A percentile compares a stretch with the other conserved stretches of the same genome.
These are phyloP conservation scores for Rhinolophus sinicus DNA, from an alignment of 2,113 vertebrate genomes.

Conservation along the genomic window DNA sequence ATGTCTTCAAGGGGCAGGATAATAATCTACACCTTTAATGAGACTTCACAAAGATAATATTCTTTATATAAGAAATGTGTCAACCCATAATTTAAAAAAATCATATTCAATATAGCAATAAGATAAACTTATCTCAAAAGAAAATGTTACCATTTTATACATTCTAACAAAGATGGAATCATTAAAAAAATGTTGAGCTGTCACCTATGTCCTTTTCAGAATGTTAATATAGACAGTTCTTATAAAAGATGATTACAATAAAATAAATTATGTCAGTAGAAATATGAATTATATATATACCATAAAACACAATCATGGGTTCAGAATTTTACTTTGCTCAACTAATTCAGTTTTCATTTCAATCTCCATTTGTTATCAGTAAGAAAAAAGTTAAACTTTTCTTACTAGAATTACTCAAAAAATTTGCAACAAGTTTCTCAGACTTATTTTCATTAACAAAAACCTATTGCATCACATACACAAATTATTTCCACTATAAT, in stretches of 20 bases:
- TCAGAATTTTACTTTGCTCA: not conserved
- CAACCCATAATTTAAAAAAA: not conserved
- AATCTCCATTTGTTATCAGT: not conserved
- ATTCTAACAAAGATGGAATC: not conserved
- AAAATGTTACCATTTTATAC: not conserved
- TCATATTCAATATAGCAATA: not conserved
- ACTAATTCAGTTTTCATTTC: not conserved
- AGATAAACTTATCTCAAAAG: not conserved
- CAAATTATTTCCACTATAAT: not conserved
- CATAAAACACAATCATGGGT: not conserved
- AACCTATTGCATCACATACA: not conserved
- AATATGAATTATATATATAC: not conserved
- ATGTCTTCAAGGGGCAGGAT: not conserved
- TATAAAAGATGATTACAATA: not conserved
- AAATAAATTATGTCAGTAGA: not conserved
- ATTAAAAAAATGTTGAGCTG: not conserved
- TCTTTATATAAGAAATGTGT: not conserved
- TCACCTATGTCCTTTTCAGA: not conserved
- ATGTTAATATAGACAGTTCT: not conserved
- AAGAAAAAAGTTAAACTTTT: not conserved
- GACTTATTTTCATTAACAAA: not conserved
- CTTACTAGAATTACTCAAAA: not conserved
- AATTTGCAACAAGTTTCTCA: not conserved
- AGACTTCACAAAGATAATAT: not conserved
- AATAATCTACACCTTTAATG: slow-evolving; percentile 25